Evolutionary conservation across 2,888 invertebrate species (phyloP), one percentile per base, ranked within the genome.

Genomic region (Thelaira solivaga): DNA sequence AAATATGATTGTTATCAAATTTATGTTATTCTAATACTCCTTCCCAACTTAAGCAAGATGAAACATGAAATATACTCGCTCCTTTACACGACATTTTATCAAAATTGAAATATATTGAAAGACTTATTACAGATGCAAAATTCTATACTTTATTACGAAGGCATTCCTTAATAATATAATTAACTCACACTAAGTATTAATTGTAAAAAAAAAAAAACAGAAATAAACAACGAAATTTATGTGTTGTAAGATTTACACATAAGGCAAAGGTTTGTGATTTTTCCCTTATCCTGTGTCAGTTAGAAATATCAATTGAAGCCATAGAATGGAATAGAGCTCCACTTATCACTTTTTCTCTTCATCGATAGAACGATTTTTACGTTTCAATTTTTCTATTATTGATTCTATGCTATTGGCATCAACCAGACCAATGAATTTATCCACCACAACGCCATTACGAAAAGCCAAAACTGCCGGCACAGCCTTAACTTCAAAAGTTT

Each of bases 351-450:
- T 45, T 2, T 45, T 43, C 1, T 55, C 47, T 0, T 72, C 57
- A 3, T 64, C 29, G 18, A 41, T 2, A 4, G 62, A 7, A 26
- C 47, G 72, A 45, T 74, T 81, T 68, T 81, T 86, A 53, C 83
- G 84, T 74, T 86, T 87, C 22, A 89, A 81, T 84, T 93, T 93
- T 77, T 92, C 92, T 85, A 96, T 94, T 80, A 96, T 91, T 73
- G 91, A 92, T 68, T 95, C 94, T 85, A 96, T 95, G 92, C 94
- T 94, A 82, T 92, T 92, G 0, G 93, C 92, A 86, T 95, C 95
- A 0, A 95, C 94, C n/a, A 96, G 88, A 0, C 96, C 96, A 81
- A 96, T 94, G 86, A 96, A 96, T 88, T 96, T 96, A 88, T 96
- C 95, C 16, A 95, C 93, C 57, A 96, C 94, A 22, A 94, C 90